Base-by-base conservation (phyloP, 1,140 invertebrate species). In the Caenorhabditis tropicalis region DNA sequence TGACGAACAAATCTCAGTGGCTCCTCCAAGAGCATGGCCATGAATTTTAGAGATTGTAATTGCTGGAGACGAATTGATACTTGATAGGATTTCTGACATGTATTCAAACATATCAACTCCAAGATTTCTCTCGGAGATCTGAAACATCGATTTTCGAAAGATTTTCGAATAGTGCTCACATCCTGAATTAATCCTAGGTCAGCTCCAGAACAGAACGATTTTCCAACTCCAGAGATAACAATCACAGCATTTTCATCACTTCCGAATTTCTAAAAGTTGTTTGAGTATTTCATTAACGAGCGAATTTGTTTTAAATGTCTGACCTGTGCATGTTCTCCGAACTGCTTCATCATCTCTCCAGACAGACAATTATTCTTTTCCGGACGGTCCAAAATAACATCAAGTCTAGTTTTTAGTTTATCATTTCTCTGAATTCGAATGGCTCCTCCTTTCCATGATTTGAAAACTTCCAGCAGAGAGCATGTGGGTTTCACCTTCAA, bases 351-450 rank as follows among this genome's bases (percentile, higher is more conserved):
- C 82, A 82, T 82, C 24, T 82, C 56, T 74, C 82, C 82, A 31
- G 56, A 70, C n/a, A 82, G 43, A 70, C 82, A 82, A 29, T 82
- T 82, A 19, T 82, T 82, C 19, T 82, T 82, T 15, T 82, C 82
- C n/a, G 82, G 82, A 9, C 82, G 56, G 43, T 82, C 60, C 7
- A 82, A 53, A 29, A 82, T 51, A 15, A 82, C 43, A 51, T 70
- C 82, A 15, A 43, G 60, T 65, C 36, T 65, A 6, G 43, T 24
- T 43, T 74, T 74, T 21, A 43, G 15, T 10, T 21, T 24, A 0
- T 46, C 58, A 48, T 82, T 46, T 31, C 43, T 46, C 27, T 82
- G 10, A 12, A 74, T 36, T 5, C 43, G 58, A 51, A 82, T 46
- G 29, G 39, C 31, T 29, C 82, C 82, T 16, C 82, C 82, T 31